Conservation (phyloP, 2,113 vertebrate genomes). For the Labeo rohita region DNA sequence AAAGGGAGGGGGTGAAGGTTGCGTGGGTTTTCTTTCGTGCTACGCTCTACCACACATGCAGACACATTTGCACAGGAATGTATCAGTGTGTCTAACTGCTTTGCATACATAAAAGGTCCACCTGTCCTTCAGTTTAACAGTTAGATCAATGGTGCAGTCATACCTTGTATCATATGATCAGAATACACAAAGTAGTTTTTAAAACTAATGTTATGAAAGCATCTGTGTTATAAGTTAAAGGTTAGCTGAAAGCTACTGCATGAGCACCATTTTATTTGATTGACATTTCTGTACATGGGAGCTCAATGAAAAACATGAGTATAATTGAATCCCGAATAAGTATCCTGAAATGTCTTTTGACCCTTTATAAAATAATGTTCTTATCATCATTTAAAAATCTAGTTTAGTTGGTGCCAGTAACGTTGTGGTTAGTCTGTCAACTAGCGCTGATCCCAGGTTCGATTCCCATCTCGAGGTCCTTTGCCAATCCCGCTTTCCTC, state of each 20-base stretch:
- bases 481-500: too few relatives aligned
- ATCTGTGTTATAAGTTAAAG: not conserved
- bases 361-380: not conserved
- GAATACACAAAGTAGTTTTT: not conserved
- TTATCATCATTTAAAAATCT: not conserved
- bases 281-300: not conserved
- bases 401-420: not conserved
- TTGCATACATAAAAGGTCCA: constrained; percentile 56
- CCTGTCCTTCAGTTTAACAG: constrained; percentile 50
- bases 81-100: constrained; percentile 34
- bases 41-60: constrained; percentile 43
- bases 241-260: not conserved
- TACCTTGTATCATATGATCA: not conserved
- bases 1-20: not conserved
- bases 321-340: not conserved
- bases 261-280: not conserved
- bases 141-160: constrained; percentile 47
- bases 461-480: too few relatives aligned
- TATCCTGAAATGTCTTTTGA: not conserved
- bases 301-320: not conserved
- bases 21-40: constrained; percentile 46
- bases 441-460: too few relatives aligned
- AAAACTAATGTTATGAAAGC: not conserved
- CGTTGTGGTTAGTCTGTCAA: too few relatives aligned
- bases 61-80: constrained; percentile 54